phyloP scores from a whole-genome alignment of 2,113 vertebrate species.

The Oreochromis tanganicae region DNA sequence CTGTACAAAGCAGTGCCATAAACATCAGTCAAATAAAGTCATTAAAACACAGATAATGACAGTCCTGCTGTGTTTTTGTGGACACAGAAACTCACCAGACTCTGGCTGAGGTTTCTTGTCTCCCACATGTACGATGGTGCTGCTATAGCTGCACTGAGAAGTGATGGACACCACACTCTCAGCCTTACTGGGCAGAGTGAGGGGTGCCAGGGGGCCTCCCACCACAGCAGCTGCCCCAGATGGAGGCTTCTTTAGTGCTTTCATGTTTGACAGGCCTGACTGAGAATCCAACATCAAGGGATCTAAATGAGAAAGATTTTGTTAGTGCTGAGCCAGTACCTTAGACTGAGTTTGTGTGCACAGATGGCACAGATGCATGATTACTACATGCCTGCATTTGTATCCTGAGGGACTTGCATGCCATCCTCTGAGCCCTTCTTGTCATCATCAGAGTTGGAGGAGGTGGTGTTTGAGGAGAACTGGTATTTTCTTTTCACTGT shows the following conservation, averaged over 20 bases:
- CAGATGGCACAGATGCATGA: background rate
- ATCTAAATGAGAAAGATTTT: background rate
- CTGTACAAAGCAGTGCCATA: conserved; percentile 50
- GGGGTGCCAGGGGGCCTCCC: conserved; percentile 71
- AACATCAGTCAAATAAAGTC: background rate
- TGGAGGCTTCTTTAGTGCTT: conserved; percentile 67
- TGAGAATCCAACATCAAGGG: conserved; percentile 47
- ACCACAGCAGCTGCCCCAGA: conserved; percentile 64
- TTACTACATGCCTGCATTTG: conserved; percentile 67
- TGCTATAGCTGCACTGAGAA: conserved; percentile 96
- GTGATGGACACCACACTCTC: conserved; percentile 91
- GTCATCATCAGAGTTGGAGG: conserved; percentile 75
- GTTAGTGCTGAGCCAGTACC: background rate
- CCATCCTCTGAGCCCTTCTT: conserved; percentile 66
- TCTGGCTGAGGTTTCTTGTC: conserved; percentile 91
- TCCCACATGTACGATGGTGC: conserved; percentile 94
- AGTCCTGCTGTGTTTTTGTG: background rate
- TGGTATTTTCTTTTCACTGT: conserved; percentile 87
- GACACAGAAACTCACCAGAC: conserved; percentile 70
- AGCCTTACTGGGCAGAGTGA: conserved; percentile 83
- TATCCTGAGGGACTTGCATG: conserved; percentile 50
- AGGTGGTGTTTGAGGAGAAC: conserved; percentile 72
- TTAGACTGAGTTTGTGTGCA: background rate
- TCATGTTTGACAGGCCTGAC: conserved; percentile 69
- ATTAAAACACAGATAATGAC: background rate